A percentile compares a stretch with the other conserved stretches of the same genome.
Conservation (phyloP, 2,888 invertebrate genomes). For the Conus canariensis region DNA sequence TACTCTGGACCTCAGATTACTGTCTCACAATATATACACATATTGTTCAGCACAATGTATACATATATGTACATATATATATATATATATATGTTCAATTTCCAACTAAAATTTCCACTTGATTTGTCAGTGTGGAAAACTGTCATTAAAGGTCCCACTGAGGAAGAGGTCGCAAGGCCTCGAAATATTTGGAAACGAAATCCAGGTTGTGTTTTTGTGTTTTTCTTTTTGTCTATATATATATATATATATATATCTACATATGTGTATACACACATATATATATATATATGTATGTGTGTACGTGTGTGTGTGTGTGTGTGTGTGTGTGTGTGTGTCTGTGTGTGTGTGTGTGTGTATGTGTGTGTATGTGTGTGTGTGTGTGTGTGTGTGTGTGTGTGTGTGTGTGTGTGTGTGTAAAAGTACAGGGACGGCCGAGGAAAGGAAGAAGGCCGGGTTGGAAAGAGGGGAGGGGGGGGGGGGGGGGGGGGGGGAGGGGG, state of each 20-base stretch:
- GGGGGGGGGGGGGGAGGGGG: too few species aligned
- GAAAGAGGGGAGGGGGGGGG: too few species aligned
- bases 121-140: too few species aligned
- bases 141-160: too few species aligned
- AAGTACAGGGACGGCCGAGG: background rate
- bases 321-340: background rate
- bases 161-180: too few species aligned
- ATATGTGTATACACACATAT: background rate
- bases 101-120: too few species aligned
- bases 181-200: too few species aligned
- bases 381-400: conserved; percentile 27
- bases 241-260: background rate
- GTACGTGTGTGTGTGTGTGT: background rate
- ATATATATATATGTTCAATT: background rate
- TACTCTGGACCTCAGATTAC: too few species aligned
- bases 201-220: conserved; percentile 10
- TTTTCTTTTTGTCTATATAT: background rate
- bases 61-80: background rate
- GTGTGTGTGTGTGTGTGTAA: background rate
- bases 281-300: background rate
- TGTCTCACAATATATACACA: too few species aligned
- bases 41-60: background rate
- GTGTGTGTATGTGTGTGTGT: conserved; percentile 17
- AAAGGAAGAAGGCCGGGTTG: too few species aligned
- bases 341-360: conserved; percentile 14